Percentiles rank a stretch among this genome's conserved stretches.
Conservation (phyloP, 2,888 invertebrate genomes). For the Caenorhabditis japonica region DNA sequence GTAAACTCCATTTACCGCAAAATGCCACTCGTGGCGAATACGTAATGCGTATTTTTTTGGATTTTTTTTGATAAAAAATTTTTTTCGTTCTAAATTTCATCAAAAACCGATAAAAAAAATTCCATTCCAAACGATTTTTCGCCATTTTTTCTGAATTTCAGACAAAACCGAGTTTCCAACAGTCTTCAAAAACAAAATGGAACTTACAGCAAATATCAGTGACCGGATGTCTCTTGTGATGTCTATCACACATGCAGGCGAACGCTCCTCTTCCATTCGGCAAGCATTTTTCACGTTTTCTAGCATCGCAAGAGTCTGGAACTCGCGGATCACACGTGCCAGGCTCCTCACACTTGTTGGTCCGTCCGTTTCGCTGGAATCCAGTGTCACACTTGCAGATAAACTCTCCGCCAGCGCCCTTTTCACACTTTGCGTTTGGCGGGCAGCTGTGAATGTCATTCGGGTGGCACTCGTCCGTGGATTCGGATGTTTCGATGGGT, state of each 20-base stretch:
- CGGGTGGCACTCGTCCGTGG: conserved; percentile 62
- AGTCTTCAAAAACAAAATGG: too few species aligned
- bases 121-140: too few species aligned
- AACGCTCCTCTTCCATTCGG: conserved; percentile 58
- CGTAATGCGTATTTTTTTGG: too few species aligned
- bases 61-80: too few species aligned
- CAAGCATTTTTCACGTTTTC: conserved; percentile 65
- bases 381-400: conserved; percentile 67
- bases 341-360: conserved; percentile 66
- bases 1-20: too few species aligned
- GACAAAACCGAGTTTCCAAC: too few species aligned
- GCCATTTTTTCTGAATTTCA: too few species aligned
- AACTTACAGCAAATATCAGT: conserved; percentile 70
- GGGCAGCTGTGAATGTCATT: conserved; percentile 50
- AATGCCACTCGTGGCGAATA: too few species aligned
- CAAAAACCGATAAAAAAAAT: too few species aligned
- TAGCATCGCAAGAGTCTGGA: conserved; percentile 67
- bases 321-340: conserved; percentile 71
- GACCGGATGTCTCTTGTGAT: conserved; percentile 67
- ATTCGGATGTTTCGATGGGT: conserved; percentile 22
- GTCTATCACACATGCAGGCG: conserved; percentile 71
- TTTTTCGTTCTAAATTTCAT: too few species aligned
- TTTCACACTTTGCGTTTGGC: conserved; percentile 61
- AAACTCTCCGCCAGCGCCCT: conserved; percentile 61
- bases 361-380: conserved; percentile 62